A percentile compares a stretch with the other conserved stretches of the same genome.
Conservation (phyloP, 2,888 invertebrate genomes). For the Trachelus stipa region DNA sequence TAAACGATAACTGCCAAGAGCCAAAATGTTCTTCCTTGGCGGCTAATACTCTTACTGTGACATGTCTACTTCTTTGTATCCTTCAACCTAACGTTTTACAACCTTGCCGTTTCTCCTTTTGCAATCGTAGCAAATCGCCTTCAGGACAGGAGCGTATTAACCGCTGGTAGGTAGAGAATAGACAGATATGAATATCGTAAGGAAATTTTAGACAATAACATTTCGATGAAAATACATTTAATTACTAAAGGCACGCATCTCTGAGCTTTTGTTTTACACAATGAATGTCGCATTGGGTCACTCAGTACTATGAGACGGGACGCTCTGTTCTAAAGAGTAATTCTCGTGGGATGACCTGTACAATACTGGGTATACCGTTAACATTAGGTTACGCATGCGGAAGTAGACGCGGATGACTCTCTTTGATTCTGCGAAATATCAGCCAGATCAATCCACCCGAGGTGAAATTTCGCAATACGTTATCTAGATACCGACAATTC, state of each 20-base stretch:
- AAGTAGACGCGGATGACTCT: neutral
- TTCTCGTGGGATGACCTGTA: constrained; percentile 13
- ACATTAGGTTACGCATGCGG: constrained; percentile 31
- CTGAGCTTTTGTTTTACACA: neutral
- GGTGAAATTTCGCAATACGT: neutral
- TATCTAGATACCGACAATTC: neutral
- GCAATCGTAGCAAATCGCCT: neutral
- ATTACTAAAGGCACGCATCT: neutral
- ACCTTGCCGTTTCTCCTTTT: neutral
- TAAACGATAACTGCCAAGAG: neutral
- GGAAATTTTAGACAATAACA: neutral
- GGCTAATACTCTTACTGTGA: neutral
- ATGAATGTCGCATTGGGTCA: constrained; percentile 30
- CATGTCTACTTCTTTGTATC: neutral
- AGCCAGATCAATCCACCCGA: neutral
- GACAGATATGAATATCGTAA: neutral
- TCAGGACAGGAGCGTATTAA: neutral
- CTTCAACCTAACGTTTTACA: neutral
- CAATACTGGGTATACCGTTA: constrained; percentile 52
- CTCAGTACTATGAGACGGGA: constrained; percentile 45
- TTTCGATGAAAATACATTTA: neutral
- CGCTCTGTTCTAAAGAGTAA: constrained; percentile 48
- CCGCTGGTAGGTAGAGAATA: neutral
- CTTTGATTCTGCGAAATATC: neutral
- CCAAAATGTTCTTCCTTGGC: neutral